Conservation (phyloP, 1,140 invertebrate species). For the Sipha flava region DNA sequence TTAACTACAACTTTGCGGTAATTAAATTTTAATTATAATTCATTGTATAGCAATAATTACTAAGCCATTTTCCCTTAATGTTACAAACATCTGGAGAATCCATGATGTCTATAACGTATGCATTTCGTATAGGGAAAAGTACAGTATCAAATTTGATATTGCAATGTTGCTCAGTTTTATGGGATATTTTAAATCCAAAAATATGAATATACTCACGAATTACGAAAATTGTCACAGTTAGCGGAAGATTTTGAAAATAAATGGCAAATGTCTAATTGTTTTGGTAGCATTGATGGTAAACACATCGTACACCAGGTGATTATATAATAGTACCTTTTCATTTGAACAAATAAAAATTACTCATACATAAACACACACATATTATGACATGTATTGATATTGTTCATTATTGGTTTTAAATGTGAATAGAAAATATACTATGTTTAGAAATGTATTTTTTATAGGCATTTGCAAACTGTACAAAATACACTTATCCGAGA, state of each 20-base stretch:
- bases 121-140: neutral
- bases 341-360: neutral
- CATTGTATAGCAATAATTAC: neutral
- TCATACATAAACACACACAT: too few species aligned
- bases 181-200: neutral
- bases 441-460: neutral
- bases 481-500: too few species aligned
- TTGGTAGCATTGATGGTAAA: neutral
- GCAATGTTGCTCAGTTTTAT: neutral
- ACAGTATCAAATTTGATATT: neutral
- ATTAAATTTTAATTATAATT: neutral
- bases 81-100: neutral
- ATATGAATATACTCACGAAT: neutral
- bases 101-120: neutral
- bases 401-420: too few species aligned
- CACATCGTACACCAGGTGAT: neutral
- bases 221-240: neutral
- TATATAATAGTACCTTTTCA: neutral
- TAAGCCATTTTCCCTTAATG: neutral
- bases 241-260: neutral
- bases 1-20: neutral
- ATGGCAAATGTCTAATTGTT: neutral
- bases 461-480: conserved; percentile 32
- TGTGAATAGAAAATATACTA: too few species aligned
- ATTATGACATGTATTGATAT: too few species aligned